These are phyloP conservation scores for Agelas oroides DNA, from an alignment of 37 sponge, comb jelly and placozoan species.

Conservation along the genomic window DNA sequence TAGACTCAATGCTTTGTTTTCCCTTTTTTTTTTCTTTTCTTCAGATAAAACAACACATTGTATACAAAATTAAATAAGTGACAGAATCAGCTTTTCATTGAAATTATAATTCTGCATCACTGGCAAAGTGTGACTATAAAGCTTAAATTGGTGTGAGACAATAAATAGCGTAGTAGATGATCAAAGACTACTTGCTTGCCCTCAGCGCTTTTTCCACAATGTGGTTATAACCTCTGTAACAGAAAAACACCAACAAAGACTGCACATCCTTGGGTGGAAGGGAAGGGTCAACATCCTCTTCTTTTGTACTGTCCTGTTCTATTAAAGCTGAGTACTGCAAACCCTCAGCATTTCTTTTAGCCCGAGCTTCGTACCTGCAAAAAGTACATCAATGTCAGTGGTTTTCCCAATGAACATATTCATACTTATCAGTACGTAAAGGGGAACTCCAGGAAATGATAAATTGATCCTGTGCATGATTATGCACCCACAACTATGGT, in stretches of 20 bases:
- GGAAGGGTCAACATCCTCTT: conserved; percentile 16
- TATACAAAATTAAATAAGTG: too few relatives aligned
- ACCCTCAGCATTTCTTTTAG: not conserved
- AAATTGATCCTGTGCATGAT: not conserved
- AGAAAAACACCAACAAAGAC: conserved; percentile 69
- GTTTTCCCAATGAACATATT: too few relatives aligned
- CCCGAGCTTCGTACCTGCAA: conserved; percentile 7
- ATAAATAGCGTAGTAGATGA: too few relatives aligned
- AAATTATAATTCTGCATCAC: too few relatives aligned
- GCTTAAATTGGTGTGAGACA: too few relatives aligned
- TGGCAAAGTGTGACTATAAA: too few relatives aligned
- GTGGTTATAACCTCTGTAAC: conserved; percentile 70
- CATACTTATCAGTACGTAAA: not conserved
- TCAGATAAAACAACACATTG: too few relatives aligned
- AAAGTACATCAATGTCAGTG: not conserved
- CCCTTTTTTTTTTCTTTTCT: too few relatives aligned
- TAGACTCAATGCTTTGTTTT: too few relatives aligned
- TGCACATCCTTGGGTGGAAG: too few relatives aligned
- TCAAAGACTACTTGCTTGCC: not conserved
- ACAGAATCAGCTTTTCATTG: too few relatives aligned
- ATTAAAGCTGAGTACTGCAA: not conserved
- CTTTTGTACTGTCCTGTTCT: not conserved
- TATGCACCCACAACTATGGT: not conserved
- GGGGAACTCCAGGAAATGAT: too few relatives aligned
- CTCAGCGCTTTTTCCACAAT: conserved; percentile 41